Evolutionary conservation across 2,888 invertebrate genomes (phyloP), one percentile per base, ranked within the genome.

Genomic region (Plagodis dolabraria): DNA sequence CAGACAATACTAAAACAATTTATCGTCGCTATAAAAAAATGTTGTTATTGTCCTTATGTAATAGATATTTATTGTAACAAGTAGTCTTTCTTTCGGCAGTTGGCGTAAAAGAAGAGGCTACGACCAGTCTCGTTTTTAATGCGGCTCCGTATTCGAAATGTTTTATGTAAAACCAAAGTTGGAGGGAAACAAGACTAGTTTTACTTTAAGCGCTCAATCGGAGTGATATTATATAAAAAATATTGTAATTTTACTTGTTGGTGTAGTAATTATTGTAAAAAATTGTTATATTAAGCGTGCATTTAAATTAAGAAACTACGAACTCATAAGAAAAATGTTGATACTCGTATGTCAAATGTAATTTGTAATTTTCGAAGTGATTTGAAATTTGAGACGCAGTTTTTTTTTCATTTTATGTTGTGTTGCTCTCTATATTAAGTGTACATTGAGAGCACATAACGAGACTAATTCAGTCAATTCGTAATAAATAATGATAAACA

Each of bases 91-190:
- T 67, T 71, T 62, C 72, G 65, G 51, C 83, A 88, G 89, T 87
- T 80, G 90, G 89, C 7, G 87, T 89, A 0, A 90, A 90, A 64
- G 91, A 89, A 71, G 91, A 91, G 74, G 72, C 86, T 0, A 76
- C 85, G 0, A 75, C 87, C 48, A 84, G 81, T 70, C 77, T 88
- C 56, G 74, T 88, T 54, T 79, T 86, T 42, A 91, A 88, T 65
- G 84, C 85, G 57, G 82, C 83, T 43, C 76, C 86, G 12, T 90
- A 89, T 76, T 87, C 90, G n/a, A 91, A 91, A 80, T 89, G 88
- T 72, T 89, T 84, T 76, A 89, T 89, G 88, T 91, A 83, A 84
- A 75, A 69, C 67, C 70, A 70, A 70, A 74, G 68, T 69, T 72
- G 67, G 71, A 77, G 73, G 74, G 74, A 72, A 71, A 70, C 65